phyloP scores from a whole-genome alignment of 2,113 vertebrate species.

The Cercopithecus mona region DNA sequence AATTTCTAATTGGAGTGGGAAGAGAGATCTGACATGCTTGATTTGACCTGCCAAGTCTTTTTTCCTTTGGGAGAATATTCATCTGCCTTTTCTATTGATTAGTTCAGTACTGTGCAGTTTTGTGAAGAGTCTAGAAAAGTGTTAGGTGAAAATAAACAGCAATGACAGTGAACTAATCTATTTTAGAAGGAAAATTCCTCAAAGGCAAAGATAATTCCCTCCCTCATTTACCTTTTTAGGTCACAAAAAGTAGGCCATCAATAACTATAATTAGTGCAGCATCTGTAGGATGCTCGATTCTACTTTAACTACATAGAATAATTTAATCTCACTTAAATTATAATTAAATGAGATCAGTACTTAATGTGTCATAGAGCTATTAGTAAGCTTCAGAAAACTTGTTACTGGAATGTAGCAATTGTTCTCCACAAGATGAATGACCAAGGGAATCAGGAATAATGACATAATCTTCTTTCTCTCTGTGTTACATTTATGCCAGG shows the following conservation, averaged over 20 bases:
- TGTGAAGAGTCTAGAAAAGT: slow-evolving; percentile 73
- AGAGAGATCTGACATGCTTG: not conserved
- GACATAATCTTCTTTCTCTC: not conserved
- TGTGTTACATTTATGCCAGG: slow-evolving; percentile 27
- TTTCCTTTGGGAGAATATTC: slow-evolving; percentile 74
- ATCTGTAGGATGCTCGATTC: not conserved
- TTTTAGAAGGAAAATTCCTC: slow-evolving; percentile 53
- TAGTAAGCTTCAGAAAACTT: slow-evolving; percentile 29
- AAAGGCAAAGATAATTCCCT: slow-evolving; percentile 47
- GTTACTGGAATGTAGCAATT: not conserved
- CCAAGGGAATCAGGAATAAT: slow-evolving; percentile 4
- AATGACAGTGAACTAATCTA: slow-evolving; percentile 55
- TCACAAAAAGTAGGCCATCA: slow-evolving; percentile 68
- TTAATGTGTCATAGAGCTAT: not conserved
- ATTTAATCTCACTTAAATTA: slow-evolving; percentile 45
- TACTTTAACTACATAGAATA: slow-evolving; percentile 51
- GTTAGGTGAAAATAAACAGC: slow-evolving; percentile 66
- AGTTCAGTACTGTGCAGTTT: slow-evolving; percentile 72
- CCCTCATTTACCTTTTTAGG: slow-evolving; percentile 55
- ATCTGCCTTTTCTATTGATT: slow-evolving; percentile 75
- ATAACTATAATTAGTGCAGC: slow-evolving; percentile 61
- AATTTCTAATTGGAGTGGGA: slow-evolving; percentile 64
- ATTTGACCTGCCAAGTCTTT: slow-evolving; percentile 8
- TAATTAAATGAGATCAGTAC: slow-evolving; percentile 25
- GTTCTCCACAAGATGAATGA: not conserved